Percentiles rank a stretch among this genome's conserved stretches.
These are phyloP conservation scores for Mamestra configurata DNA, from an alignment of 1,140 invertebrate species.

Conservation along the genomic window DNA sequence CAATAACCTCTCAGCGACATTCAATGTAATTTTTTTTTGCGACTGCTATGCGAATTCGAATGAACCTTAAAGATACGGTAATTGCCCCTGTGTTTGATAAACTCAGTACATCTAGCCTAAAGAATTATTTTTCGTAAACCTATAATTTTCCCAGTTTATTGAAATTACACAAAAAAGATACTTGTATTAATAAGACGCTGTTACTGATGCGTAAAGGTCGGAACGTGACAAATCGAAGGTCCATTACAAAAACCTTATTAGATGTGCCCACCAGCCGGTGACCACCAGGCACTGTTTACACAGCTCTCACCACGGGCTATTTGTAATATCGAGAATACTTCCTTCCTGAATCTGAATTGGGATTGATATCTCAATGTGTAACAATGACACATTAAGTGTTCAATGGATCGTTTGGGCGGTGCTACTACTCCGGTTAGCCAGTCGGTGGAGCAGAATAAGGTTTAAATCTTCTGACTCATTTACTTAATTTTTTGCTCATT, in stretches of 20 bases:
- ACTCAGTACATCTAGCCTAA: no score
- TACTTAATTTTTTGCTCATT: not conserved
- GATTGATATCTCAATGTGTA: not conserved
- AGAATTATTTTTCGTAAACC: no score
- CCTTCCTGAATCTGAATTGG: not conserved
- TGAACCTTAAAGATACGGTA: no score
- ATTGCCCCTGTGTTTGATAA: no score
- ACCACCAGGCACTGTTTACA: not conserved
- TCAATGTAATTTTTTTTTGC: no score
- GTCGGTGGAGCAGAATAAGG: not conserved
- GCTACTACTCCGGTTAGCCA: not conserved
- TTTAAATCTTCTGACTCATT: no score
- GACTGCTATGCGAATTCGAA: no score
- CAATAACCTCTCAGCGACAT: no score
- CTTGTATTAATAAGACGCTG: not conserved
- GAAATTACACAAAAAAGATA: constrained; percentile 3
- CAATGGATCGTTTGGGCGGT: constrained; percentile 3
- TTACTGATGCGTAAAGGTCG: not conserved
- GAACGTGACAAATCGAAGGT: constrained; percentile 27
- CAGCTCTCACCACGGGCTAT: not conserved
- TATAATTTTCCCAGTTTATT: constrained; percentile 17
- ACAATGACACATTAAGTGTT: not conserved
- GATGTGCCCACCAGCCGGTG: not conserved
- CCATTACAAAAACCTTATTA: not conserved
- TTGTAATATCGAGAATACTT: not conserved